Conservation (phyloP, 2,888 invertebrate genomes). For the Cabera pusaria region DNA sequence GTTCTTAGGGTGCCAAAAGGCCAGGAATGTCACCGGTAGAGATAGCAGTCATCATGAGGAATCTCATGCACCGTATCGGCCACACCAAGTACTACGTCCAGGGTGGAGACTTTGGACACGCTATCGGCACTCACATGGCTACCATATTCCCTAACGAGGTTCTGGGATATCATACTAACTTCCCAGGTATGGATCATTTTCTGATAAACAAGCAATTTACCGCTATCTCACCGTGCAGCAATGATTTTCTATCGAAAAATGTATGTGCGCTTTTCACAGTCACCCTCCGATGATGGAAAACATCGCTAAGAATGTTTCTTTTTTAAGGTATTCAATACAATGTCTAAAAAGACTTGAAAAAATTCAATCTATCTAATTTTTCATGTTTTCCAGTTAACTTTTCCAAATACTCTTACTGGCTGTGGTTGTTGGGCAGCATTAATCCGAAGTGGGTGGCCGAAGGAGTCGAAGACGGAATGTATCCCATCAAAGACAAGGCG, state of each 20-base stretch:
- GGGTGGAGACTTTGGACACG: conserved; percentile 91
- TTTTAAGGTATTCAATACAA: no score
- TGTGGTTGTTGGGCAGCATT: conserved; percentile 68
- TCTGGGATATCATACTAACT: conserved; percentile 85
- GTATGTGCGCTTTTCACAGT: not conserved
- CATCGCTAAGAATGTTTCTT: no score
- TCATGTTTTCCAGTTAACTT: conserved; percentile 45
- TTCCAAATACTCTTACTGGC: conserved; percentile 46
- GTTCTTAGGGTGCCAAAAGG: conserved; percentile 72
- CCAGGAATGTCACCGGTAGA: conserved; percentile 84
- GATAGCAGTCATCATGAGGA: conserved; percentile 85
- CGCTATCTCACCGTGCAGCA: no score
- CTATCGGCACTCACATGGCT: conserved; percentile 84
- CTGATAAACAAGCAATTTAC: no score
- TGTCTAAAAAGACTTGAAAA: no score
- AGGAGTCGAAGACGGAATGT: conserved; percentile 72
- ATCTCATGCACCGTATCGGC: conserved; percentile 88
- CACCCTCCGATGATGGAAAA: no score
- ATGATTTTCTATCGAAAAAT: no score
- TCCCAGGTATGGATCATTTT: conserved; percentile 63
- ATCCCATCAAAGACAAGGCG: conserved; percentile 68
- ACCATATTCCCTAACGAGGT: conserved; percentile 85
- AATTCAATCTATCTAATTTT: not conserved
- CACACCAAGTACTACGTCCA: conserved; percentile 86
- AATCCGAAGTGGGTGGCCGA: conserved; percentile 77